Evolutionary conservation across 2,113 vertebrate species (phyloP).

Genomic region (Henicopernis longicauda): DNA sequence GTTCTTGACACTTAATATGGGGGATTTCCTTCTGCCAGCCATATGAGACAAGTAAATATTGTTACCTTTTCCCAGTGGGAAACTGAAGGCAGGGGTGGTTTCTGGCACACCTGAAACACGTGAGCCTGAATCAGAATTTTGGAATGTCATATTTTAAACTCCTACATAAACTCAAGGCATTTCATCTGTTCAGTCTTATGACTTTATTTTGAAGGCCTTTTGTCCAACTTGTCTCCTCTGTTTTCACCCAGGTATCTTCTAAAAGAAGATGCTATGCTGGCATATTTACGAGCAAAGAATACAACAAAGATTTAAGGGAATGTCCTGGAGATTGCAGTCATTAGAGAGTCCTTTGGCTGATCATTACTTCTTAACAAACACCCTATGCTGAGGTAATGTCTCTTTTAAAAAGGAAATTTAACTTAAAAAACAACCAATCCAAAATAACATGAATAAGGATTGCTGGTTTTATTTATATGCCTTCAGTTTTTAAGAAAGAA

Average conservation of each 20-base stretch:
- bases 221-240: not conserved
- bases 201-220: not conserved
- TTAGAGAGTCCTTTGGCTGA: not conserved
- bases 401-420: not conserved
- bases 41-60: not conserved
- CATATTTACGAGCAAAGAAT: not conserved
- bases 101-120: not conserved
- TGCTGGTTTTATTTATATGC: not conserved
- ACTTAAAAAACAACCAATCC: not conserved
- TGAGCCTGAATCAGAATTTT: not conserved
- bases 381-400: not conserved
- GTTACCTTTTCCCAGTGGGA: not conserved
- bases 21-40: not conserved
- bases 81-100: not conserved
- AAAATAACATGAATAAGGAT: not conserved
- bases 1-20: not conserved
- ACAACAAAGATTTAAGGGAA: not conserved
- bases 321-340: not conserved
- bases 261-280: not conserved
- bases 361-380: not conserved
- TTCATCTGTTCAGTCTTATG: not conserved
- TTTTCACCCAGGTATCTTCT: not conserved
- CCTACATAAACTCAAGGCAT: not conserved
- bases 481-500: not conserved
- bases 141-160: not conserved